Evolutionary conservation across 2,113 vertebrate genomes (phyloP).

Genomic region (Bambusicola thoracicus): DNA sequence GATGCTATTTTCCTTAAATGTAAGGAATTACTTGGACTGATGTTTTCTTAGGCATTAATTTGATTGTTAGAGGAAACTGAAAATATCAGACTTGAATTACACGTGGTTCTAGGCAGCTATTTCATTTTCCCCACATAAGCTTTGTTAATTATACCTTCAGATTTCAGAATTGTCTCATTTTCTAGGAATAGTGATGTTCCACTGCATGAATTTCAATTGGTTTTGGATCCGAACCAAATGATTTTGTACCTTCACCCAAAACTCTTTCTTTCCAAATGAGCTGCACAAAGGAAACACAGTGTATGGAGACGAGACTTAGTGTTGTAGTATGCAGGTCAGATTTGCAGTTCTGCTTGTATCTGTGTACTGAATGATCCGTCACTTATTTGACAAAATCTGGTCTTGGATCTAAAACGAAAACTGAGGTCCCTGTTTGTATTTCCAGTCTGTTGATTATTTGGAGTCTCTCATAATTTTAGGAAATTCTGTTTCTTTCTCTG

Average conservation of each 20-base stretch:
- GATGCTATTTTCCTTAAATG: background rate
- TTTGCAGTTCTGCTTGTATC: background rate
- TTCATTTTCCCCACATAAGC: background rate
- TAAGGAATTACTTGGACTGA: background rate
- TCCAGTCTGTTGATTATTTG: background rate
- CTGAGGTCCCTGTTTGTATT: accelerated
- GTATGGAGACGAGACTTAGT: background rate
- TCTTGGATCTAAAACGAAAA: background rate
- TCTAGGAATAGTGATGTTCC: background rate
- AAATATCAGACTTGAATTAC: background rate
- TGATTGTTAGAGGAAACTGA: background rate
- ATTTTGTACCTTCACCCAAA: background rate
- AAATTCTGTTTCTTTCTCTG: background rate
- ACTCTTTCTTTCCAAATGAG: background rate
- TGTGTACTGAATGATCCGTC: background rate
- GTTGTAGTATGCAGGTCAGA: background rate
- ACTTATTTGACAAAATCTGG: background rate
- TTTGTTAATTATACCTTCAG: background rate
- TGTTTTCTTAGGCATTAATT: background rate
- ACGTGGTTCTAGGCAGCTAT: background rate
- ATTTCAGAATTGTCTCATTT: background rate
- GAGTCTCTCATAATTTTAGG: background rate
- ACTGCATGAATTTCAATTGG: too few species aligned
- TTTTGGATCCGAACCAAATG: background rate
- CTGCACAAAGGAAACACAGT: background rate